Evolutionary conservation across 2,113 vertebrate species (phyloP), one percentile per base, ranked within the genome.

Genomic region (Montifringilla adamsi): DNA sequence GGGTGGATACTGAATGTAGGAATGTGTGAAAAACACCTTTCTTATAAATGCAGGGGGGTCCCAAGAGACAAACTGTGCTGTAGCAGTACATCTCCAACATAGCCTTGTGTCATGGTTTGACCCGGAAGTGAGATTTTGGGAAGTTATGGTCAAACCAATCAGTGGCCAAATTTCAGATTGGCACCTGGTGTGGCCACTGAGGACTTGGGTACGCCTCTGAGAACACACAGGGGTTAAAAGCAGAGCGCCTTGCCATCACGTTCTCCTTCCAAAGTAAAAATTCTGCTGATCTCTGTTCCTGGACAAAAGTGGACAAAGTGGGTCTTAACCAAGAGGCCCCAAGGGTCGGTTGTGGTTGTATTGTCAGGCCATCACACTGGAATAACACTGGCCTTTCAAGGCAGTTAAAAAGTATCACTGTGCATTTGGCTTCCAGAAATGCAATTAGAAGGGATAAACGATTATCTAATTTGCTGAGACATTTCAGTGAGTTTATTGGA

Each of bases 361-460:
- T 3, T 82, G 55, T 72, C 5, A 3, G 35, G n/a, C 18, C 52
- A 31, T 74, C 4, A 6, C 55, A 30, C 55, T 1, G 6, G 84
- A 84, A 73, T 90, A 92, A 79, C 58, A 58, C 27, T 95, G 79
- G 44, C 79, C 87, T 96, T 95, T 93, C 30, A 88, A 88, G 87
- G 74, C 75, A 75, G 84, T 95, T 96, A 68, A 93, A 73, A 52
- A 60, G 28, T 84, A 87, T 59, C 86, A 35, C 58, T 84, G 94
- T 84, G 59, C 80, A 49, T 89, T 91, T 88, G 63, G 33, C 82
- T 96, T 96, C 67, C 68, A 90, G 87, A 95, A 91, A 70, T 76
- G 75, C 90, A 95, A 56, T 95, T 95, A 90, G 87, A 93, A 93
- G 50, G 64, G 49, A 76, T 85, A 93, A 96, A 93, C 94, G 44